Conservation (phyloP, 2,797 vertebrate genomes). For the Heteromormyrus szaboi region DNA sequence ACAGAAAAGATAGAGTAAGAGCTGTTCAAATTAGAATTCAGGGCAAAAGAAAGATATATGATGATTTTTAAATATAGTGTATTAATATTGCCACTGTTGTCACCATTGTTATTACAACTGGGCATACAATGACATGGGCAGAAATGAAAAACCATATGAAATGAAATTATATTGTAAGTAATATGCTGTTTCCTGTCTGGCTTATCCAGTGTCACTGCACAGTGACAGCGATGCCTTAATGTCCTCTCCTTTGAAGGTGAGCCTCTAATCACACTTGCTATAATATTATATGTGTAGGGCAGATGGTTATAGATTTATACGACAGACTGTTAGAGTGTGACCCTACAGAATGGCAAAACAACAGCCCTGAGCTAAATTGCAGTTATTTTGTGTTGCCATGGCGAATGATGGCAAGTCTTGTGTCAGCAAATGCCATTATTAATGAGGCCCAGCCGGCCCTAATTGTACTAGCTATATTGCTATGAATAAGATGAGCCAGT, state of each 20-base stretch:
- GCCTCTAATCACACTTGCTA: neutral
- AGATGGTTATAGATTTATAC: conserved; percentile 1
- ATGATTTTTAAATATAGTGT: neutral
- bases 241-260: neutral
- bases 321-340: neutral
- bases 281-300: conserved; percentile 4
- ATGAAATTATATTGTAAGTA: neutral
- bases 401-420: neutral
- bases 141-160: neutral
- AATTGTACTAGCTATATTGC: neutral
- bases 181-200: neutral
- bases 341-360: neutral
- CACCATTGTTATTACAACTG: neutral
- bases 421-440: neutral
- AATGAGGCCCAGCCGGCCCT: neutral
- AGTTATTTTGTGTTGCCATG: conserved; percentile 2
- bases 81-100: neutral
- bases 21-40: neutral
- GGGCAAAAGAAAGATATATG: neutral
- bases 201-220: neutral
- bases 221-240: neutral
- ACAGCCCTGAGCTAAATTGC: neutral
- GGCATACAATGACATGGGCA: neutral
- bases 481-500: neutral
- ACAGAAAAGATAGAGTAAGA: neutral